Evolutionary conservation across 2,113 vertebrate species (phyloP), one percentile per base, ranked within the genome.

Genomic region (Dissostichus mawsoni): DNA sequence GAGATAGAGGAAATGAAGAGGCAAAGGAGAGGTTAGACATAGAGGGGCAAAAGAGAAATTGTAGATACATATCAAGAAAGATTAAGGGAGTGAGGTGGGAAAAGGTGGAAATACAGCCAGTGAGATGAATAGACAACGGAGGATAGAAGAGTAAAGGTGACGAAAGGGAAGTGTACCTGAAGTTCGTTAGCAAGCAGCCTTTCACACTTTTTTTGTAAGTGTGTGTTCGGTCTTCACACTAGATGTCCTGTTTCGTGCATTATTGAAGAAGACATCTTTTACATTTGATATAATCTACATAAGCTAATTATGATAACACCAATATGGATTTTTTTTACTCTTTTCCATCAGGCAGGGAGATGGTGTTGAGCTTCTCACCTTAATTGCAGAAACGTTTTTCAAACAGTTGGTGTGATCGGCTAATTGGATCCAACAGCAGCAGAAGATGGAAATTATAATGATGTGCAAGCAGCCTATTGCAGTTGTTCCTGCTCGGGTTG

Each of bases 31-130:
- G 62, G 65, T 63, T 55, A 53, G 41, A 73, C 62, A 75, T 20
- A 69, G 59, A 74, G 50, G 75, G 50, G 57, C n/a, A 20, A 58
- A 70, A 78, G 48, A 75, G 52, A 80, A 74, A 82, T 53, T 64
- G 53, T 53, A 81, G 71, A 80, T 83, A 84, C 85, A 86, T 61
- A 78, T 63, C 48, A 51, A 51, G 51, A 74, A 55, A 72, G 74
- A 81, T 66, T 51, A 82, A 56, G 41, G 18, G 59, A 66, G 55
- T 18, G 74, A 36, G 51, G 78, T 62, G 69, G 74, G 48, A 52
- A 58, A 69, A n/a, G 47, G 59, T 16, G 58, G 57, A 36, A 69
- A 57, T 58, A 58, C 59, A 71, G 10, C 61, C 25, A 20, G 62
- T n/a, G 45, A 72, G 76, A 63, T 80, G 48, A 79, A n/a, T 9